Evolutionary conservation across 2,113 vertebrate species (phyloP), one percentile per base, ranked within the genome.

Genomic region (Labeo catla): DNA sequence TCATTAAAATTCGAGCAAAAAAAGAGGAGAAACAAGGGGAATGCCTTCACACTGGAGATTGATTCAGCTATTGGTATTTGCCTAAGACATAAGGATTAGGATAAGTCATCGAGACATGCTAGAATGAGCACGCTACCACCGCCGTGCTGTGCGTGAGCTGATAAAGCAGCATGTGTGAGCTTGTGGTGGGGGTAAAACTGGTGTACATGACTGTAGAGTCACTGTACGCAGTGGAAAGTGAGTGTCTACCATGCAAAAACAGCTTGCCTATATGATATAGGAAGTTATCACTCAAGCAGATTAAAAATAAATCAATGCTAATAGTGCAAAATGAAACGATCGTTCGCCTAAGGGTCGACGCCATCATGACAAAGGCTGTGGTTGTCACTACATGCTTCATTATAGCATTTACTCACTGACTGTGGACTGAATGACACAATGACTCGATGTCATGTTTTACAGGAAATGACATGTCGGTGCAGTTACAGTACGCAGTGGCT

Each of bases 1-100:
- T 88, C 91, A 93, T 92, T 90, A 89, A 92, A 89, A 91, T 89
- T 93, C 89, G 81, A 89, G 83, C 81, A 90, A 84, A 78, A 88
- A 72, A 83, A 90, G 68, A 86, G 76, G 28, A 87, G 49, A 91
- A 84, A 68, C 85, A 74, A 87, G 66, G 86, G 87, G 84, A 83
- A 84, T 91, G 87, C 87, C 91, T 90, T 74, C 39, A 91, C 89
- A 78, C 82, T 87, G 54, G 87, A 84, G 84, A 88, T 86, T 68
- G 90, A 91, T 91, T 93, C 89, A 90, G 86, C 90, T 88, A 84
- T 85, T 70, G 78, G 84, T 91, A 86, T 92, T 86, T 87, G 82
- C 66, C 66, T 76, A 88, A 91, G 45, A 90, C 76, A 73, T 52
- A 88, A 87, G 81, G 84, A 89, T 47, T 86, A 81, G 52, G 16